These are phyloP conservation scores for Rutpela maculata DNA, from an alignment of 2,888 invertebrate genomes.

Conservation along the genomic window DNA sequence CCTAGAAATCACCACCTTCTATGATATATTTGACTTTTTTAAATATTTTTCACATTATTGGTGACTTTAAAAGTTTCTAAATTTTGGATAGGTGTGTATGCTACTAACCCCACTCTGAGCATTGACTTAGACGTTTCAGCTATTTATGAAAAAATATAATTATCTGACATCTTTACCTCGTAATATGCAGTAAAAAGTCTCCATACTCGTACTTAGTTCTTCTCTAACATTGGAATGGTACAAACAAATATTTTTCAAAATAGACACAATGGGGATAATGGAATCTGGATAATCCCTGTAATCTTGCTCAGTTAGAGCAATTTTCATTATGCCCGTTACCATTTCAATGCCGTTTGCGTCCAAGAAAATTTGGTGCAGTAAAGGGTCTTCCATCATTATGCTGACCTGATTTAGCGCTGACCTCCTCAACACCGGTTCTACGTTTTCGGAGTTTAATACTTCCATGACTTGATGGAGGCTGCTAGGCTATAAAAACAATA, in stretches of 20 bases:
- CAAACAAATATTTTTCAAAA: constrained; percentile 75
- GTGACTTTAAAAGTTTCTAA: too few relatives aligned
- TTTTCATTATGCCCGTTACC: constrained; percentile 74
- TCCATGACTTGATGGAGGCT: constrained; percentile 74
- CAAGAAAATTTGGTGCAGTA: constrained; percentile 79
- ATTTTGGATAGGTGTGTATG: too few relatives aligned
- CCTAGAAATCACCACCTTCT: too few relatives aligned
- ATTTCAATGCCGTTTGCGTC: constrained; percentile 77
- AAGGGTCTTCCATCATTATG: constrained; percentile 80
- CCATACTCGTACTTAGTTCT: constrained; percentile 75
- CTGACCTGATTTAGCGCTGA: constrained; percentile 82
- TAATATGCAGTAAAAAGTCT: constrained; percentile 73
- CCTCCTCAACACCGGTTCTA: constrained; percentile 81
- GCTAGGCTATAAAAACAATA: constrained; percentile 70
- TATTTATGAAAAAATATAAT: background rate
- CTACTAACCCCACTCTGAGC: too few relatives aligned
- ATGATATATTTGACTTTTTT: too few relatives aligned
- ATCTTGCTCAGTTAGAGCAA: constrained; percentile 73
- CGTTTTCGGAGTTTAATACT: constrained; percentile 66
- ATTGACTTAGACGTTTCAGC: constrained; percentile 10
- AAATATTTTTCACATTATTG: too few relatives aligned
- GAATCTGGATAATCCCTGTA: constrained; percentile 76
- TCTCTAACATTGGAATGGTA: constrained; percentile 77
- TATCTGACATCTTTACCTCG: constrained; percentile 75
- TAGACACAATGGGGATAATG: constrained; percentile 74